A percentile compares a stretch with the other conserved stretches of the same genome.
Conservation (phyloP, 2,888 invertebrate species). For the Pocota personata region DNA sequence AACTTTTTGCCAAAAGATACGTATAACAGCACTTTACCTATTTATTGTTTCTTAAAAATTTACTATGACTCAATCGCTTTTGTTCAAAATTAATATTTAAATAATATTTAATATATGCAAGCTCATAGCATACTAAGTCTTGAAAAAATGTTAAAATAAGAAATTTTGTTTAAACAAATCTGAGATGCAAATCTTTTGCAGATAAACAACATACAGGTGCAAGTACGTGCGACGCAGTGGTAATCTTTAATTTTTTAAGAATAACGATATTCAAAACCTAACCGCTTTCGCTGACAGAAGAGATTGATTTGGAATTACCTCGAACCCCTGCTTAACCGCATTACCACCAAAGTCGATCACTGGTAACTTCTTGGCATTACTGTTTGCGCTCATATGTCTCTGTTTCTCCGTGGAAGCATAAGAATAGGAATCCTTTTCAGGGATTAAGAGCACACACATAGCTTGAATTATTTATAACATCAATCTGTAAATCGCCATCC, state of each 20-base stretch:
- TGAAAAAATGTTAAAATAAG: too few species aligned
- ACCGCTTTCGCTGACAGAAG: neutral
- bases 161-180: too few species aligned
- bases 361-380: slow-evolving; percentile 24
- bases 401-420: neutral
- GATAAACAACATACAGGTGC: too few species aligned
- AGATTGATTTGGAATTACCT: neutral
- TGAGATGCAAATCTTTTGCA: too few species aligned
- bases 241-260: neutral
- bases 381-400: slow-evolving; percentile 6
- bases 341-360: neutral
- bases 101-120: too few species aligned
- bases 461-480: slow-evolving; percentile 56
- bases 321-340: neutral
- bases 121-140: too few species aligned
- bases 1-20: too few species aligned
- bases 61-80: too few species aligned
- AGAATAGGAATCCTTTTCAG: slow-evolving; percentile 31
- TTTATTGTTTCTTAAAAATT: too few species aligned
- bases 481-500: slow-evolving; percentile 47
- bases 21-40: too few species aligned
- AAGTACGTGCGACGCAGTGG: too few species aligned
- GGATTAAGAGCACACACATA: slow-evolving; percentile 39
- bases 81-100: too few species aligned
- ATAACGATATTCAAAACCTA: neutral